Evolutionary conservation across 2,888 invertebrate genomes (phyloP), one percentile per base, ranked within the genome.

Genomic region (Hypena proboscidalis): DNA sequence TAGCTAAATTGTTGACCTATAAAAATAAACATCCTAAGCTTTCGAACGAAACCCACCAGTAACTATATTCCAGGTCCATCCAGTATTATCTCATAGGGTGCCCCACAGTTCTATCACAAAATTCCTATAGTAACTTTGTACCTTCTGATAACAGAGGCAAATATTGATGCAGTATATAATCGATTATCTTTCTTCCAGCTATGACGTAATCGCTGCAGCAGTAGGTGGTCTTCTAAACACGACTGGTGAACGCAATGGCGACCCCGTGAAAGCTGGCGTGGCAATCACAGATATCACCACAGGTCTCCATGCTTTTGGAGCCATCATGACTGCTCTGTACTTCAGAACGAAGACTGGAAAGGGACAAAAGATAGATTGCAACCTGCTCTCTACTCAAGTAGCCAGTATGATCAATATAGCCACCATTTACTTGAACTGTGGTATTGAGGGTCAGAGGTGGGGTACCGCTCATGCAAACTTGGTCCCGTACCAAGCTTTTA

Each of bases 401-500:
- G 94, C 98, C 0, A 94, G 95, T 67, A 92, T 99, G 77, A 96
- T 97, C 11, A 98, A 99, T 77, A 92, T 98, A 6, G 98, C 95
- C 0, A 95, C 95, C 0, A 98, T 97, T 83, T 99, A 96, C 81
- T 87, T 99, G 15, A 99, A 99, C 80, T 95, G 94, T 30, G 95
- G 95, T 0, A 91, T 92, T 13, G 96, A 97, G 67, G 95, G 95
- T 0, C 88, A 92, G 43, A 92, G 97, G 34, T 95, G 95, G 94
- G 99, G 99, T n/a, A 98, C 98, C 0, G 96, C 96, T 0, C 99
- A 99, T 79, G 96, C 95, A 46, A 98, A 97, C 74, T 95, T 99
- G 47, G 99, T 99, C 0, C 99, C 99, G 0, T 99, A 99, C 74
- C 95, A 98, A 91, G 94, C 96, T 2, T 99, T 98, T 72, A 92